Evolutionary conservation across 2,113 vertebrate species (phyloP), one percentile per base, ranked within the genome.

Genomic region (Symphodus melops): DNA sequence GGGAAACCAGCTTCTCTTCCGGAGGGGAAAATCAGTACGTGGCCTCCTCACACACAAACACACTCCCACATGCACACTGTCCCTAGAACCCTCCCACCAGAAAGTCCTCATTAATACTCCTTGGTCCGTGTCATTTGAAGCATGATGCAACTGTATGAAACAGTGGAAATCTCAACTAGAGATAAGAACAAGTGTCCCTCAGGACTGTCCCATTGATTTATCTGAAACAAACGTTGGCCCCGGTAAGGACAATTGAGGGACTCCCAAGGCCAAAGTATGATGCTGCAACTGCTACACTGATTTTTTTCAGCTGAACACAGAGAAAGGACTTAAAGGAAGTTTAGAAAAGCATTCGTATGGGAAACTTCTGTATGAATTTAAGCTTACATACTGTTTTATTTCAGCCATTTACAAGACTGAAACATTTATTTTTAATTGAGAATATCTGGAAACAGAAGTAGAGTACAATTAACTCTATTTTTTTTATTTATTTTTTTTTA

Each of bases 1-100:
- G 17, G 96, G 97, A 57, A 99, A 97, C 89, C 97, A 99, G 87
- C 96, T 99, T 53, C 96, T 97, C 23, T 99, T 99, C 90, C 91
- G 96, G 8, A 97, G 94, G 83, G 96, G 95, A 78, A 99, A 98
- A 93, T 97, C 96, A 8, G 97, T 99, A 94, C 89, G 96, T 96
- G 75, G 68, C 52, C 63, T 55, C 49, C 54, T 61, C 16, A 60
- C 61, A 72, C 68, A 61, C 42, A 12, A 5, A 11, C 10, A 51
- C 67, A 49, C 73, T 23, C 20, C 21, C 68, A 57, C 28, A 60
- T 10, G 5, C 21, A 9, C 20, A 8, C 17, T 13, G 36, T 56
- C 1, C 13, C 33, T 2, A 11, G 51, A 13, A 13, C 23, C 57
- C 60, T 75, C 23, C 1, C 13, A 33, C 64, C 19, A 65, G 17